phyloP scores from a whole-genome alignment of 2,797 vertebrate genomes.

The Phalloptychus januarius region DNA sequence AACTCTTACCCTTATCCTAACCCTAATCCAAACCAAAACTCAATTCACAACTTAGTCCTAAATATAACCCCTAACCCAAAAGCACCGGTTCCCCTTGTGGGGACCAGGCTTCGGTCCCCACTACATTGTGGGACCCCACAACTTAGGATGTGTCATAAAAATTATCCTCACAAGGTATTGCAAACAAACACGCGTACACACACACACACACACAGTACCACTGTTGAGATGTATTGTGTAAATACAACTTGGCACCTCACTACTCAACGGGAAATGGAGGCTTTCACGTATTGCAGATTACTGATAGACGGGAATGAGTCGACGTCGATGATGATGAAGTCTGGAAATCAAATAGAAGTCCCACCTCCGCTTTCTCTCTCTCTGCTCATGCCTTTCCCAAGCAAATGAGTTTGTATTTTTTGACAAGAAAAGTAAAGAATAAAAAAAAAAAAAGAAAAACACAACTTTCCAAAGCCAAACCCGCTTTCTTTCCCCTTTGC shows the following conservation, averaged over 20 bases:
- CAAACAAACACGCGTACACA: not conserved
- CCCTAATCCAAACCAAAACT: no score
- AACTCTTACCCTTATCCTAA: no score
- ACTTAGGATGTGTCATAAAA: no score
- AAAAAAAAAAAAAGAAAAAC: not conserved
- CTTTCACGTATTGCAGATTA: slow-evolving; percentile 15
- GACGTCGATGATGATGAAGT: slow-evolving; percentile 17
- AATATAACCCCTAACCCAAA: no score
- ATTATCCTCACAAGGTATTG: no score
- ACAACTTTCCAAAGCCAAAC: slow-evolving; percentile 4
- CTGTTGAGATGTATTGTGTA: slow-evolving; percentile 31
- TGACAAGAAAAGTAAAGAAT: not conserved
- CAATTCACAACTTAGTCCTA: no score
- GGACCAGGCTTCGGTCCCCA: no score
- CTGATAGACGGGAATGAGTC: slow-evolving; percentile 14
- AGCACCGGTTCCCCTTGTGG: no score
- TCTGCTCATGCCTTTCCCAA: slow-evolving; percentile 16
- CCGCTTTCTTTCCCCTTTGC: not conserved
- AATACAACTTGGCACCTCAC: slow-evolving; percentile 36
- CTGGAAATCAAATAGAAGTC: slow-evolving; percentile 19
- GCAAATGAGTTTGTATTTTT: slow-evolving; percentile 6
- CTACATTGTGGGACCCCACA: no score
- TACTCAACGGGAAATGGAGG: slow-evolving; percentile 4
- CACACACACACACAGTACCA: slow-evolving; percentile 6
- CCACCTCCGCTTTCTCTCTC: not conserved